These are phyloP conservation scores for Tetranychus piercei DNA, from an alignment of 2,888 invertebrate genomes.

Conservation along the genomic window DNA sequence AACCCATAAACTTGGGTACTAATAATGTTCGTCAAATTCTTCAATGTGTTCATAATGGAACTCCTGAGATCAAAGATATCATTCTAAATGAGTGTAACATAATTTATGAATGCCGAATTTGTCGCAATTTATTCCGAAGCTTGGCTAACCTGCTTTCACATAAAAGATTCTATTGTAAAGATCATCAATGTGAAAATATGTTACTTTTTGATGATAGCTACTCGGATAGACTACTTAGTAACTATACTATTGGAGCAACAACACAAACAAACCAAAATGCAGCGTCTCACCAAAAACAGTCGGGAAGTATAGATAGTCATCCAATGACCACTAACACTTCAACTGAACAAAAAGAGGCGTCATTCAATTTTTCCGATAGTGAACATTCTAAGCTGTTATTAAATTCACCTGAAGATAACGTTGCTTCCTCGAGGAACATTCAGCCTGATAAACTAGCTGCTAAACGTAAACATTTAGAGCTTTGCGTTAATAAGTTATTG, in stretches of 20 bases:
- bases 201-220: slow-evolving; percentile 21
- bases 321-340: too few relatives aligned
- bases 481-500: background rate
- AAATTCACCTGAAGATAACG: background rate
- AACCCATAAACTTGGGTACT: slow-evolving; percentile 49
- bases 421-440: background rate
- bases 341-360: too few relatives aligned
- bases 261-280: too few relatives aligned
- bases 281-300: too few relatives aligned
- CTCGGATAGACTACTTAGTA: background rate
- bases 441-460: background rate
- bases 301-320: too few relatives aligned
- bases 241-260: too few relatives aligned
- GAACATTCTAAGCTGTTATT: background rate
- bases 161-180: slow-evolving; percentile 56
- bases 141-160: slow-evolving; percentile 72
- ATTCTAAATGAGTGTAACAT: slow-evolving; percentile 66
- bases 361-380: background rate
- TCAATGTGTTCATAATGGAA: slow-evolving; percentile 52
- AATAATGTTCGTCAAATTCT: slow-evolving; percentile 51
- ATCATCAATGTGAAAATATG: slow-evolving; percentile 27
- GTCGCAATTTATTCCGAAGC: slow-evolving; percentile 65
- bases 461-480: background rate
- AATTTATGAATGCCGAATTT: slow-evolving; percentile 71
- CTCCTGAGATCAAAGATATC: slow-evolving; percentile 49